Percentiles rank a stretch among this genome's conserved stretches.
Conservation (phyloP, 2,797 vertebrate genomes). For the Cynopterus sphinx region DNA sequence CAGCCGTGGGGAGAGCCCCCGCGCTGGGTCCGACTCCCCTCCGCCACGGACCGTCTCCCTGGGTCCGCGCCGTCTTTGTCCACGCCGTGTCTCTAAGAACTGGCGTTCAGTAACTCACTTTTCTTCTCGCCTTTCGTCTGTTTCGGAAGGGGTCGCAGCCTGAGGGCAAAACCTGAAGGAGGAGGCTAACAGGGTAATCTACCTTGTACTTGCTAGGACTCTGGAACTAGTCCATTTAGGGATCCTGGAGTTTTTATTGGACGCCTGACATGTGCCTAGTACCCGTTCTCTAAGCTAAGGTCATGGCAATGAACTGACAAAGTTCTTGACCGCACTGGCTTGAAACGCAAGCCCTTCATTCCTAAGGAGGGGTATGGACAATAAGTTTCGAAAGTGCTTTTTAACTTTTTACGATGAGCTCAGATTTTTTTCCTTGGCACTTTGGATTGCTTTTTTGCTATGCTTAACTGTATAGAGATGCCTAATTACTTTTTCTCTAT, state of each 20-base stretch:
- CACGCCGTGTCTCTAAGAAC: background rate
- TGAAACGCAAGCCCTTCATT: background rate
- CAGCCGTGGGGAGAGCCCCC: background rate
- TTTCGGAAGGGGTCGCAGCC: background rate
- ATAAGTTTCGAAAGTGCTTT: background rate
- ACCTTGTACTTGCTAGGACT: background rate
- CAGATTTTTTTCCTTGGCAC: background rate
- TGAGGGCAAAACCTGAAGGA: background rate
- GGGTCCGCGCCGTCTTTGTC: background rate
- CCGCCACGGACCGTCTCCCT: background rate
- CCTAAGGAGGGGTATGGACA: background rate
- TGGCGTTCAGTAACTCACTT: background rate
- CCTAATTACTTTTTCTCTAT: background rate
- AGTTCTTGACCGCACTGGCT: background rate
- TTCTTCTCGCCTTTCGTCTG: background rate
- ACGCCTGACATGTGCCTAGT: background rate
- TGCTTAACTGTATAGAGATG: background rate
- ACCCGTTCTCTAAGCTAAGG: background rate
- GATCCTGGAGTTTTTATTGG: background rate
- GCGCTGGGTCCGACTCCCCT: background rate
- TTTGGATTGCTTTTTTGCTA: background rate
- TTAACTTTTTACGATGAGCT: background rate
- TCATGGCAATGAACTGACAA: background rate
- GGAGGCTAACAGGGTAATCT: background rate
- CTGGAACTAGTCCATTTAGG: background rate